Evolutionary conservation across 2,113 vertebrate genomes (phyloP), one percentile per base, ranked within the genome.

Genomic region (Hippocampus zosterae): DNA sequence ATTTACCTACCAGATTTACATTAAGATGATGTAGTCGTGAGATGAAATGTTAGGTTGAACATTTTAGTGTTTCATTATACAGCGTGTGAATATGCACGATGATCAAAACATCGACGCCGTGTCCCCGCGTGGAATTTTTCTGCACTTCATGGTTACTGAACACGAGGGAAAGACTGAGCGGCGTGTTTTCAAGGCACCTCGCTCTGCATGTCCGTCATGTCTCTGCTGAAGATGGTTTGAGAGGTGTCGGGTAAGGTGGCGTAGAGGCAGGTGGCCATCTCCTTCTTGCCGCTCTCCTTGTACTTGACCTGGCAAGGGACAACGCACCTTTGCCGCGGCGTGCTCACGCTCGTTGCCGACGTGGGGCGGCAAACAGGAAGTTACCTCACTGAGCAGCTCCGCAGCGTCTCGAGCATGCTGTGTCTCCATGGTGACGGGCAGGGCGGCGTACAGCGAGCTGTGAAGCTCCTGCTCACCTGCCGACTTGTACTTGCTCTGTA

Each of bases 401-500:
- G 75, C 69, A 1, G 87, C 79, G 19, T 89, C 88, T 59, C 81
- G 89, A 0, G 86, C 85, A 19, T 76, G 83, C 63, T 85, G 89
- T 1, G 72, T 91, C 23, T 90, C 87, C 61, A 84, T 68, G 71
- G 87, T 90, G 40, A 69, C 63, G 21, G 84, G 81, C 5, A 91
- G 79, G 8, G 78, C 55, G 0, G 87, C 68, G 80, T 88, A 91
- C 41, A 89, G 77, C 40, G 16, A 41, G 8, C 56, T 50, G 8
- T 11, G 79, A 9, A 2, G 63, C 65, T 86, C 84, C 5, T 74
- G 85, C 68, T 68, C 82, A 11, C 84, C 76, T 0, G 71, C 90
- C 71, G 91, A 92, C 88, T 94, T 96, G 77, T 98, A 98, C 75
- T 93, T 96, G 44, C 76, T 86, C 96, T 98, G 65, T 3, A 73